A percentile compares a stretch with the other conserved stretches of the same genome.
These are phyloP conservation scores for Channa striata DNA, from an alignment of 2,797 vertebrate species.

Conservation along the genomic window DNA sequence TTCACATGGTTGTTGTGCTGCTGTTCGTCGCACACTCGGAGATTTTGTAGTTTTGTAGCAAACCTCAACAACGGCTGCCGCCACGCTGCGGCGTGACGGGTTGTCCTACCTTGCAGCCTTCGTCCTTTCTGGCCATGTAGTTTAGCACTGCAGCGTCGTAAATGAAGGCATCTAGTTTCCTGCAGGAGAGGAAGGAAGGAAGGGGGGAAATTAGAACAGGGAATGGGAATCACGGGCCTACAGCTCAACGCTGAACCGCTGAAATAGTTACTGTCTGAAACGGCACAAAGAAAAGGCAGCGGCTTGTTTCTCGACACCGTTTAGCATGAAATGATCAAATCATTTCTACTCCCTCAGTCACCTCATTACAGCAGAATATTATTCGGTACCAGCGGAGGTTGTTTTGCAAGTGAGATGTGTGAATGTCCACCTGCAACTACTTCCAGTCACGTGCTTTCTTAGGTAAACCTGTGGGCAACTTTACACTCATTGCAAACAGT, in stretches of 20 bases:
- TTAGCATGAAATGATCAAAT: constrained; percentile 24
- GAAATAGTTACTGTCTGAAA: constrained; percentile 10
- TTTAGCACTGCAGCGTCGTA: constrained; percentile 94
- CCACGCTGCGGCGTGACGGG: neutral
- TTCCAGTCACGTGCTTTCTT: neutral
- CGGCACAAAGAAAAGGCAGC: constrained; percentile 5
- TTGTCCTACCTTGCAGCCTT: constrained; percentile 89
- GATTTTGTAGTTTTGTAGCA: neutral
- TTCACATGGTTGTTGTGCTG: constrained; percentile 15
- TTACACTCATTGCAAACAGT: too few relatives aligned
- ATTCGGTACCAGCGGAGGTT: neutral
- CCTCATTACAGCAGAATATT: constrained; percentile 27
- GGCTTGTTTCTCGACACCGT: neutral
- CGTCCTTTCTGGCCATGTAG: constrained; percentile 94
- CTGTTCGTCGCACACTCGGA: neutral
- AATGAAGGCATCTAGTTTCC: constrained; percentile 95
- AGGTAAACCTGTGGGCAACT: too few relatives aligned
- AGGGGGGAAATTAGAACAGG: constrained; percentile 26
- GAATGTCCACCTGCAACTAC: constrained; percentile 13
- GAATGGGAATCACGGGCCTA: constrained; percentile 50
- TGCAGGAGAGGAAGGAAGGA: constrained; percentile 61
- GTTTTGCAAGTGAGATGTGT: constrained; percentile 1
- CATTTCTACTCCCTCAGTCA: constrained; percentile 15
- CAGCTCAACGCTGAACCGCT: constrained; percentile 17
- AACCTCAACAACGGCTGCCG: neutral